A percentile compares a stretch with the other conserved stretches of the same genome.
These are phyloP conservation scores for Lepidocolaptes lacrymiger DNA, from an alignment of 2,797 vertebrate genomes.

Conservation along the genomic window DNA sequence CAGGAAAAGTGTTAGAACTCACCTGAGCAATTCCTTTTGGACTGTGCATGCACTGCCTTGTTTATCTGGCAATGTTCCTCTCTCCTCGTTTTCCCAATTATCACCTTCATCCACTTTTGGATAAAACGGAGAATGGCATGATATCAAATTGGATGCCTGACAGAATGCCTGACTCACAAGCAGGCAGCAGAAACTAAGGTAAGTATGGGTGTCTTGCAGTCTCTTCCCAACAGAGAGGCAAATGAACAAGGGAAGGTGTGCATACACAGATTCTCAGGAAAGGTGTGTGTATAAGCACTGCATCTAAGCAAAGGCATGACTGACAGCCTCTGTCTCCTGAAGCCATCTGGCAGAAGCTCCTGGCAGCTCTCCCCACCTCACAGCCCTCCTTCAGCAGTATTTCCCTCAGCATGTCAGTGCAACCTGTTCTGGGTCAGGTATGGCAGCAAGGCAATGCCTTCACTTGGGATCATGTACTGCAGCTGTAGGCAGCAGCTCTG, in stretches of 20 bases:
- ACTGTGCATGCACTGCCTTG: neutral
- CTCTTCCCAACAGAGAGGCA: neutral
- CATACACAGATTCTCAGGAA: neutral
- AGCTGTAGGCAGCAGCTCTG: neutral
- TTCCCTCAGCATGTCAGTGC: accelerated
- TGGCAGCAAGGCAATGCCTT: neutral
- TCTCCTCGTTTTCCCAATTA: neutral
- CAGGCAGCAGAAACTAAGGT: neutral
- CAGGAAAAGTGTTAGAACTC: neutral
- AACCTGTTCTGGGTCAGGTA: neutral
- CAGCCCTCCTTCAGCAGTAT: neutral
- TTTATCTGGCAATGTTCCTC: neutral
- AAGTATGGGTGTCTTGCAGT: neutral
- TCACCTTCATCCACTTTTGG: neutral
- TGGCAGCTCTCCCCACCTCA: neutral
- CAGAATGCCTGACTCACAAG: neutral
- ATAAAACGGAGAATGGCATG: neutral
- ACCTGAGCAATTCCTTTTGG: neutral
- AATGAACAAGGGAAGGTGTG: neutral
- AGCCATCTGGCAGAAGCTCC: neutral
- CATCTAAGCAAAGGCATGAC: neutral
- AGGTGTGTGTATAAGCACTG: neutral
- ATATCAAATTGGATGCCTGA: neutral
- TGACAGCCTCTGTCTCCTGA: neutral
- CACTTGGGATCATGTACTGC: neutral